phyloP scores from a whole-genome alignment of 2,113 vertebrate species.

The Neoarius graeffei region DNA sequence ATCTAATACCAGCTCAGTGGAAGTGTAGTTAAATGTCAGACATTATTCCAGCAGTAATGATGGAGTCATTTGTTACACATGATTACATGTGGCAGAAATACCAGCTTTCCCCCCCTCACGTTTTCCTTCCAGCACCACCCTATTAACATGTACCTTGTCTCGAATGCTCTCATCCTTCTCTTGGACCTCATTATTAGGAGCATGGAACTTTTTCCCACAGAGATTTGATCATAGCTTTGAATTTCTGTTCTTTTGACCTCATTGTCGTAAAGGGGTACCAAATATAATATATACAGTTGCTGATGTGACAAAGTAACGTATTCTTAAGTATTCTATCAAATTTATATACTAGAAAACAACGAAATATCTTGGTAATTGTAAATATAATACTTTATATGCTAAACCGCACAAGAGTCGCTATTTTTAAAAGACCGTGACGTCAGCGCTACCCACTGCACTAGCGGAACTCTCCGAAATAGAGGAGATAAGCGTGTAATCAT shows the following conservation, averaged over 20 bases:
- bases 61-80: background rate
- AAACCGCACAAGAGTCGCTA: too few species aligned
- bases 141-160: conserved; percentile 70
- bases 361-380: too few species aligned
- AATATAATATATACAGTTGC: too few species aligned
- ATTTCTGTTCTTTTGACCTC: conserved; percentile 73
- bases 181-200: conserved; percentile 75
- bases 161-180: conserved; percentile 75
- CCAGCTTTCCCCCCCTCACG: background rate
- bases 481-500: too few species aligned
- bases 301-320: too few species aligned
- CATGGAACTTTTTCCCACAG: conserved; percentile 67
- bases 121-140: background rate
- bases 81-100: background rate
- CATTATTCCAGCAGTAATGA: background rate
- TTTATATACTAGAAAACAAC: too few species aligned
- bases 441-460: too few species aligned
- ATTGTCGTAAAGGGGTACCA: too few species aligned
- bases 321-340: too few species aligned
- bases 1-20: conserved; percentile 38
- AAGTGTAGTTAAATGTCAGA: conserved; percentile 15
- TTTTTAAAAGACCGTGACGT: too few species aligned
- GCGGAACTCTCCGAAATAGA: too few species aligned
- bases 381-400: too few species aligned
- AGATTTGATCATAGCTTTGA: conserved; percentile 73